A percentile compares a stretch with the other conserved stretches of the same genome.
Conservation (phyloP, 2,888 invertebrate genomes). For the Chamaedrilus cognettii region DNA sequence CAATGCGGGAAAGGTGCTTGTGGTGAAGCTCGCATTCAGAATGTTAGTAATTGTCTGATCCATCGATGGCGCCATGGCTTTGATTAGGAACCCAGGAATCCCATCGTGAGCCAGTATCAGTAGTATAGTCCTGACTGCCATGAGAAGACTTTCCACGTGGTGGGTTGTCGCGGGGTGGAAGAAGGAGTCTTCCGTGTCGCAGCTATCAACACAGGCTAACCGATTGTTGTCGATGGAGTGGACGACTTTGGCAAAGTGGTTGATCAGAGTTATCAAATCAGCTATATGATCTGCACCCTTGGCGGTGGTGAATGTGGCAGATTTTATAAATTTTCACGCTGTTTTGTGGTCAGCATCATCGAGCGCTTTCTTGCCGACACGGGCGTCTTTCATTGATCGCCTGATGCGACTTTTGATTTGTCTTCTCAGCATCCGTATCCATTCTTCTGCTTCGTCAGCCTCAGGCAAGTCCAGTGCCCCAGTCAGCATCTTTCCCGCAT, state of each 20-base stretch:
- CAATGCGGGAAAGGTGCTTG: background rate
- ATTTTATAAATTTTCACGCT: background rate
- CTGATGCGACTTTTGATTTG: slow-evolving; percentile 1
- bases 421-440: too few species aligned
- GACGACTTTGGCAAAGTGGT: background rate
- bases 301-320: background rate
- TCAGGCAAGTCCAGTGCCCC: too few species aligned
- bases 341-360: background rate
- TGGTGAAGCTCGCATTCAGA: too few species aligned
- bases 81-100: too few species aligned
- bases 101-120: background rate
- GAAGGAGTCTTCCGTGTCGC: too few species aligned
- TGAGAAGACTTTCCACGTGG: background rate
- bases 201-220: too few species aligned
- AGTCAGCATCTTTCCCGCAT: background rate
- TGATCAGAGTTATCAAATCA: background rate
- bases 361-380: background rate
- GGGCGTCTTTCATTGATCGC: background rate
- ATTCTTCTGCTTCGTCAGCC: background rate
- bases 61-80: too few species aligned
- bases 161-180: background rate
- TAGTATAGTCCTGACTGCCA: background rate
- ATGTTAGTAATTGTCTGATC: too few species aligned
- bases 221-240: background rate
- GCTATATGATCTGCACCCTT: background rate